phyloP scores from a whole-genome alignment of 2,888 invertebrate genomes.

The Agriopis aurantiaria region DNA sequence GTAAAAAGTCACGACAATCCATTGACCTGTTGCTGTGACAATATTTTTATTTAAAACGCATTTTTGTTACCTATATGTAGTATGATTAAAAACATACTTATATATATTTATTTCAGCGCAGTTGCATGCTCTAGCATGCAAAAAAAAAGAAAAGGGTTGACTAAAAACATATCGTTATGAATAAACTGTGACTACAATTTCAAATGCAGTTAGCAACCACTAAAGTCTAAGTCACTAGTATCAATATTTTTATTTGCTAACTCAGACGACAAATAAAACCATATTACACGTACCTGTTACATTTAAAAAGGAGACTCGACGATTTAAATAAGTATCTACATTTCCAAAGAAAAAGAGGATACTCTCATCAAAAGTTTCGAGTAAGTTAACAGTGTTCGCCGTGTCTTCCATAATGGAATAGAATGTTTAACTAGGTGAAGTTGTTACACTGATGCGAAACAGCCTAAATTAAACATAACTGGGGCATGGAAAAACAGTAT shows the following conservation, averaged over 20 bases:
- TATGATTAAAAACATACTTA: no score
- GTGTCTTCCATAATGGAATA: constrained; percentile 54
- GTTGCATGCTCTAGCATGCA: no score
- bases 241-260: neutral
- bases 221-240: no score
- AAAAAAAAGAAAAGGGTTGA: no score
- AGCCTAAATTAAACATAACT: constrained; percentile 30
- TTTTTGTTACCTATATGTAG: no score
- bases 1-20: no score
- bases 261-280: neutral
- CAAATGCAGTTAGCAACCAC: no score
- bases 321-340: constrained; percentile 10
- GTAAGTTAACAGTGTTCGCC: constrained; percentile 56
- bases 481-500: neutral
- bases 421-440: constrained; percentile 59
- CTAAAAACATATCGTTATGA: no score
- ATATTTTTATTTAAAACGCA: no score
- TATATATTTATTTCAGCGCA: no score
- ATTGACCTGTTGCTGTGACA: no score
- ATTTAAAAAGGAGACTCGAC: neutral
- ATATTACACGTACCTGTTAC: neutral
- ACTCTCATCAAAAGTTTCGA: constrained; percentile 52
- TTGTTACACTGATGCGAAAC: constrained; percentile 37
- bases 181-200: no score
- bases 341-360: constrained; percentile 15